A percentile compares a stretch with the other conserved stretches of the same genome.
Conservation (phyloP, 64 coral and sea anemone genomes). For the Actinia tenebrosa region DNA sequence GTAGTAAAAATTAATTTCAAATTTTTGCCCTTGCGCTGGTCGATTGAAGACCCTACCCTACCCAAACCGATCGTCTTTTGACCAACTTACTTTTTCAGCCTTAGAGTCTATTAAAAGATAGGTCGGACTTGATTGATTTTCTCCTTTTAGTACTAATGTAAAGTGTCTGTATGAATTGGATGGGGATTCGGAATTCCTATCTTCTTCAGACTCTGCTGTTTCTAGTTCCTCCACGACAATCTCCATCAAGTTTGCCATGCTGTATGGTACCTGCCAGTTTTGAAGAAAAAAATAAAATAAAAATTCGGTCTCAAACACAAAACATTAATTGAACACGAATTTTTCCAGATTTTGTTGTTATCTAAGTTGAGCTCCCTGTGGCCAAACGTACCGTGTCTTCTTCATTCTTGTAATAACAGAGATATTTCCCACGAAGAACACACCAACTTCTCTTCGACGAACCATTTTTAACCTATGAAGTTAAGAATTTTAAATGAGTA, state of each 20-base stretch:
- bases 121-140: constrained; percentile 59
- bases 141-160: constrained; percentile 63
- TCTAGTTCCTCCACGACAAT: constrained; percentile 79
- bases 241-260: constrained; percentile 66
- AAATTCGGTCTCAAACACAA: too few species aligned
- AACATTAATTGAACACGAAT: too few species aligned
- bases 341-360: too few species aligned
- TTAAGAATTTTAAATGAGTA: neutral
- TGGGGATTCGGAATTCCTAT: neutral
- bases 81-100: constrained; percentile 47
- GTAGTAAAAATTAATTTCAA: too few species aligned
- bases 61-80: too few species aligned
- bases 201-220: constrained; percentile 62
- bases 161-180: constrained; percentile 55
- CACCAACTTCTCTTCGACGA: constrained; percentile 76
- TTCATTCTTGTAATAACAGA: constrained; percentile 92
- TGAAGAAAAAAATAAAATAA: neutral
- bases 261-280: constrained; percentile 73
- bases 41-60: too few species aligned
- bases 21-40: too few species aligned
- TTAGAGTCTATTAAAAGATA: constrained; percentile 81
- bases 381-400: constrained; percentile 56
- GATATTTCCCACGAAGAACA: constrained; percentile 79
- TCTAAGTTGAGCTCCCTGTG: neutral
- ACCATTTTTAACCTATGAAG: constrained; percentile 69